These are phyloP conservation scores for Corythornis madagascariensis DNA, from an alignment of 2,113 vertebrate species.

Conservation along the genomic window DNA sequence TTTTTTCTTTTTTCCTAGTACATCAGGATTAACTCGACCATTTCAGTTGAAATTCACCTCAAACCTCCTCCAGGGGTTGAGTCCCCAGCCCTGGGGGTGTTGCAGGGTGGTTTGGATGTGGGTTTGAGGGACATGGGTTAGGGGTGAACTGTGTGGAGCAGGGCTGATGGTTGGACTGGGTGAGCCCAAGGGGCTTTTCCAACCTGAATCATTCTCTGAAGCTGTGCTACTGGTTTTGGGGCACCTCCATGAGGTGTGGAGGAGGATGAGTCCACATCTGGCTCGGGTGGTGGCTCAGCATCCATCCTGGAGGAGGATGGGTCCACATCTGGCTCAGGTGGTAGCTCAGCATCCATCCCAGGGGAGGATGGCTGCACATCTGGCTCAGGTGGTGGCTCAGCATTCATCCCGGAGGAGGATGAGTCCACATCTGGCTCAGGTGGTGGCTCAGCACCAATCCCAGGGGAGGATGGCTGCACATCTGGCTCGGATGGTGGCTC, in stretches of 20 bases:
- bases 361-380: too few relatives aligned
- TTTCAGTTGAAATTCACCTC: conserved; percentile 9
- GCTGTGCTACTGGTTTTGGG: rapidly evolving
- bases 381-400: not conserved
- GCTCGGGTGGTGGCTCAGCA: not conserved
- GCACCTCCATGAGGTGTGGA: rapidly evolving
- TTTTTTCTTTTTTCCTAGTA: not conserved
- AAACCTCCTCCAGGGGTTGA: not conserved
- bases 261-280: not conserved
- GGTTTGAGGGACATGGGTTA: too few relatives aligned
- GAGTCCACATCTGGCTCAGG: not conserved
- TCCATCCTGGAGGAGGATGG: not conserved
- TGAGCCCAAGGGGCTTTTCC: too few relatives aligned
- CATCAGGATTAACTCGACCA: not conserved
- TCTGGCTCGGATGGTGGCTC: not conserved
- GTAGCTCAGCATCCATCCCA: not conserved
- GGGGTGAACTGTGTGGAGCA: too few relatives aligned
- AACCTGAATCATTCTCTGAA: not conserved
- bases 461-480: too few relatives aligned
- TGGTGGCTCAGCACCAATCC: not conserved
- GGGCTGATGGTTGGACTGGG: too few relatives aligned
- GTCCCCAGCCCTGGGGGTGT: too few relatives aligned
- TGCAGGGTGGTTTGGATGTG: too few relatives aligned
- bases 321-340: not conserved
- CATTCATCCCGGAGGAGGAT: not conserved